phyloP scores from a whole-genome alignment of 2,113 vertebrate genomes.

The Brachyhypopomus gauderio region DNA sequence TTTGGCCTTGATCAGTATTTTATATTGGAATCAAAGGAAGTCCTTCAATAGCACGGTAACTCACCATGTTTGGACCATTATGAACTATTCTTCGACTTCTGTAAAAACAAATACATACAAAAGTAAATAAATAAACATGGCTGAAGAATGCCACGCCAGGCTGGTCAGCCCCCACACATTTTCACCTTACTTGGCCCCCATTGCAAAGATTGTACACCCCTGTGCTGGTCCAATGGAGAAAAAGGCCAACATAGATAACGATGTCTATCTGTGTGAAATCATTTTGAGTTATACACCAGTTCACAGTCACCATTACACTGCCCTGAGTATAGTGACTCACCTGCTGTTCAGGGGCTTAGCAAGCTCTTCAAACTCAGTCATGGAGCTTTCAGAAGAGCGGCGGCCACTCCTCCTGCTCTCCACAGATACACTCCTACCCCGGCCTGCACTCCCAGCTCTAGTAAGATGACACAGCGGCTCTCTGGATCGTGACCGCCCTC shows the following conservation, averaged over 20 bases:
- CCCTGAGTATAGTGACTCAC: constrained; percentile 58
- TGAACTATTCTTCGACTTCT: constrained; percentile 69
- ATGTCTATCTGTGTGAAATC: too few species aligned
- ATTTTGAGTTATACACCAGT: neutral
- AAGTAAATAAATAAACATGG: neutral
- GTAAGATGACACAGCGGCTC: constrained; percentile 54
- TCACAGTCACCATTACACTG: neutral
- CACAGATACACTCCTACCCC: constrained; percentile 77
- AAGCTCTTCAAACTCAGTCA: constrained; percentile 82
- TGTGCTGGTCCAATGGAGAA: too few species aligned
- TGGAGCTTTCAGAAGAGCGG: constrained; percentile 82
- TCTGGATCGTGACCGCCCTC: constrained; percentile 69
- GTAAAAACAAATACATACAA: constrained; percentile 9
- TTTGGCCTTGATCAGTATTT: neutral
- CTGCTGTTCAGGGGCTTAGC: constrained; percentile 71
- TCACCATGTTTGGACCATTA: constrained; percentile 70
- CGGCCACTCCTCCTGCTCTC: constrained; percentile 82
- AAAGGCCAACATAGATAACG: neutral
- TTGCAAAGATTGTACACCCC: too few species aligned
- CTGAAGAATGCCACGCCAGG: too few species aligned
- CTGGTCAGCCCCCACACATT: too few species aligned
- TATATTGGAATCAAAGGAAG: neutral
- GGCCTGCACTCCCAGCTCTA: constrained; percentile 59
- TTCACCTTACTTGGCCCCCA: too few species aligned
- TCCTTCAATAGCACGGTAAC: constrained; percentile 25